phyloP scores from a whole-genome alignment of 2,888 invertebrate species.

The Hypena proboscidalis region DNA sequence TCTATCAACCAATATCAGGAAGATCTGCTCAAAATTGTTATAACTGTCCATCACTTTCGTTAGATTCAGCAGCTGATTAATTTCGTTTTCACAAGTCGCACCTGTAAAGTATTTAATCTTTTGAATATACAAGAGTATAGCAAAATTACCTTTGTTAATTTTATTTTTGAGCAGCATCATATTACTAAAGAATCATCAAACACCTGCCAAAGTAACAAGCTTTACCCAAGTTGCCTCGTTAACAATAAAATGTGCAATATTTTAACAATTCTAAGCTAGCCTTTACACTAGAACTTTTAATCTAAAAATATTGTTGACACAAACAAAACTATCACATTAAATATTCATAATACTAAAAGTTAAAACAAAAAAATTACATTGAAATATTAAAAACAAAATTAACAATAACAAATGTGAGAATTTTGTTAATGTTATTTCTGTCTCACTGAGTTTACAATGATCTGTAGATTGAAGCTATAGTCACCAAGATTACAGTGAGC shows the following conservation, averaged over 20 bases:
- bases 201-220: conserved; percentile 57
- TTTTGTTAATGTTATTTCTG: conserved; percentile 52
- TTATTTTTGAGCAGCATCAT: conserved; percentile 60
- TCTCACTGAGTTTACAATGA: conserved; percentile 72
- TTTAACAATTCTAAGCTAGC: conserved; percentile 26
- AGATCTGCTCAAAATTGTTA: conserved; percentile 38
- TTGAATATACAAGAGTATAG: not conserved
- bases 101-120: conserved; percentile 28
- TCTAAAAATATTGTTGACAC: conserved; percentile 33
- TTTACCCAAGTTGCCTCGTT: conserved; percentile 67
- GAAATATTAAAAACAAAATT: not conserved
- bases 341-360: not conserved
- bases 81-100: conserved; percentile 34
- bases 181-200: conserved; percentile 77
- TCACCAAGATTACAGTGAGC: conserved; percentile 72
- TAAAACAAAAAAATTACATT: conserved; percentile 6
- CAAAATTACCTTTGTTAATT: not conserved
- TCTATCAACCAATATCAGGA: conserved; percentile 49
- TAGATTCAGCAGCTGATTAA: conserved; percentile 41
- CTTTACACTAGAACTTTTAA: conserved; percentile 44
- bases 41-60: conserved; percentile 43
- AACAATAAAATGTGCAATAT: conserved; percentile 45
- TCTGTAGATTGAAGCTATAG: conserved; percentile 56
- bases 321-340: conserved; percentile 53
- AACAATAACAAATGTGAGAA: conserved; percentile 45